Conservation (phyloP, 2,113 vertebrate genomes). For the Anas platyrhynchos region DNA sequence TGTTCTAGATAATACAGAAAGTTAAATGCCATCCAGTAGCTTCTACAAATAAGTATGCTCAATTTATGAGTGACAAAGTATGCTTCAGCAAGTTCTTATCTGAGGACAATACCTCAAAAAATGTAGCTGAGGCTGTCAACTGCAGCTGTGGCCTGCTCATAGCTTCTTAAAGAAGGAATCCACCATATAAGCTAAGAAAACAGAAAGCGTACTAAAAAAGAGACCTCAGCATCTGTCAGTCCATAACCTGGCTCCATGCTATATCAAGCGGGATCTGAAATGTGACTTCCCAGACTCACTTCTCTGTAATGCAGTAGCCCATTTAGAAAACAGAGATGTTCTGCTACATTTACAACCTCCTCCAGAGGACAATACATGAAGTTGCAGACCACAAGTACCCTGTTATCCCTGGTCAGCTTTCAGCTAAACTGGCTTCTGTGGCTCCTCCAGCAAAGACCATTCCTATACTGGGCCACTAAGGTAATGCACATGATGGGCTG, state of each 20-base stretch:
- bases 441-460: background rate
- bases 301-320: background rate
- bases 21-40: background rate
- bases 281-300: background rate
- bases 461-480: rapidly evolving
- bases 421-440: background rate
- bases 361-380: background rate
- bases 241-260: background rate
- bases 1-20: background rate
- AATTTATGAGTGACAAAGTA: background rate
- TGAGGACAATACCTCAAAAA: background rate
- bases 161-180: background rate
- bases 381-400: background rate
- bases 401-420: background rate
- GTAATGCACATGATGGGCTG: background rate
- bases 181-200: background rate
- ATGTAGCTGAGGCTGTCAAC: background rate
- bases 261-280: background rate
- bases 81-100: background rate
- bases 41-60: background rate
- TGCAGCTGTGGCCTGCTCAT: background rate
- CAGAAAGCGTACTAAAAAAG: background rate
- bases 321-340: background rate
- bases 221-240: background rate
- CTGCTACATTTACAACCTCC: rapidly evolving